These are phyloP conservation scores for Synanthedon tipuliformis DNA, from an alignment of 2,888 invertebrate species.

Conservation along the genomic window DNA sequence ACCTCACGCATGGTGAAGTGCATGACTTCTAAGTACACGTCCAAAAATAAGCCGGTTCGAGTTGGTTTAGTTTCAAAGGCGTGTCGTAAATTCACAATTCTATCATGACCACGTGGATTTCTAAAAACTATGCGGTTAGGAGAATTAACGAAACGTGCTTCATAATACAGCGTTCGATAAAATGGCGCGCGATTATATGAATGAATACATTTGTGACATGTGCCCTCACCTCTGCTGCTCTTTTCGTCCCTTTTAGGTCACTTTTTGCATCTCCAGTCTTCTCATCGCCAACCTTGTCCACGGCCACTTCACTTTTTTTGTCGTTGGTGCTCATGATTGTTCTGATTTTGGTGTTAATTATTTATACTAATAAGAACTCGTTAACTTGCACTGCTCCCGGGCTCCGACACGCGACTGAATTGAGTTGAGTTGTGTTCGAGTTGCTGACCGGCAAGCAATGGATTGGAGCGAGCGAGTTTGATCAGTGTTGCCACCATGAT, in stretches of 20 bases:
- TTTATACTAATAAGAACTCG: slow-evolving; percentile 26
- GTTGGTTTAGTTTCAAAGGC: slow-evolving; percentile 5
- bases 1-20: slow-evolving; percentile 37
- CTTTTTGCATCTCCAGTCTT: slow-evolving; percentile 79
- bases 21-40: slow-evolving; percentile 31
- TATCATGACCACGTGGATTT: slow-evolving; percentile 34
- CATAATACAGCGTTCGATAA: slow-evolving; percentile 52
- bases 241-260: slow-evolving; percentile 87
- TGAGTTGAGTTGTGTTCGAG: slow-evolving; percentile 20
- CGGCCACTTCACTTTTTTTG: slow-evolving; percentile 86
- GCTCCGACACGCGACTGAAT: slow-evolving; percentile 77
- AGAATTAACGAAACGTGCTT: slow-evolving; percentile 20
- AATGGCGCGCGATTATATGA: slow-evolving; percentile 67
- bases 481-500: too few species aligned
- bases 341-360: slow-evolving; percentile 58
- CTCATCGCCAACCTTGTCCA: slow-evolving; percentile 86
- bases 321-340: slow-evolving; percentile 73
- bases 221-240: slow-evolving; percentile 87
- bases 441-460: slow-evolving; percentile 63
- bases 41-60: slow-evolving; percentile 58
- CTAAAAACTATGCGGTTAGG: slow-evolving; percentile 11
- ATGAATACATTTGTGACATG: slow-evolving; percentile 61
- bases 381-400: slow-evolving; percentile 65
- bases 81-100: slow-evolving; percentile 4
- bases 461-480: too few species aligned